Evolutionary conservation across 1,140 invertebrate species (phyloP).

Genomic region (Camponotus floridanus): DNA sequence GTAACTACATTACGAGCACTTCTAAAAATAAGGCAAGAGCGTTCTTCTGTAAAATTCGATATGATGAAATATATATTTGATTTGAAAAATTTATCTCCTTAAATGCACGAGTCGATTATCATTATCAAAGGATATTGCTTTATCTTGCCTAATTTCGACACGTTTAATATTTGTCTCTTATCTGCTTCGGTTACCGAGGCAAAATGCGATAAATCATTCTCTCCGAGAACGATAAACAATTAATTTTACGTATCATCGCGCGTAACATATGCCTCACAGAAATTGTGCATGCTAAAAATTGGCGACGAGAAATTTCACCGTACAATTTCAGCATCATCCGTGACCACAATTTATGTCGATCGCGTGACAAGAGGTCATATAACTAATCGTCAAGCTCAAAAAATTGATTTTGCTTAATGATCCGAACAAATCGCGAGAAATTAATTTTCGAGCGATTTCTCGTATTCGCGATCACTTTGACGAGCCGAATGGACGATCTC

Average conservation of each 20-base stretch:
- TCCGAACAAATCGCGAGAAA: conserved; percentile 28
- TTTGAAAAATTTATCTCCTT: not conserved
- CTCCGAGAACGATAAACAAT: conserved; percentile 44
- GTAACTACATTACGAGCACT: not conserved
- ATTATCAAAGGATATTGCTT: conserved; percentile 54
- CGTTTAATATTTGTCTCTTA: conserved; percentile 44
- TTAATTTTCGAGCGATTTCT: conserved; percentile 32
- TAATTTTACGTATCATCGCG: conserved; percentile 55
- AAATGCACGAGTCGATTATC: conserved; percentile 25
- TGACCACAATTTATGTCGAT: conserved; percentile 28
- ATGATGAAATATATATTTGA: not conserved
- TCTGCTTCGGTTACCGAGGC: conserved; percentile 30
- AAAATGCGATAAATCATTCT: conserved; percentile 44
- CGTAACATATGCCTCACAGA: conserved; percentile 15
- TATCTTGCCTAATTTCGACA: conserved; percentile 55
- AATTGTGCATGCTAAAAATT: not conserved
- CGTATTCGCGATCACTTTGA: not conserved
- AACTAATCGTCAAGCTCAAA: not conserved
- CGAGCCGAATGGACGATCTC: conserved; percentile 2
- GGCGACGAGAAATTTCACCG: not conserved
- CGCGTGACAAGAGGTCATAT: conserved; percentile 29
- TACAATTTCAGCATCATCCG: conserved; percentile 37
- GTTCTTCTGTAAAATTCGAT: not conserved
- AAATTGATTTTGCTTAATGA: conserved; percentile 45
- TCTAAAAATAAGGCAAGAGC: not conserved